These are phyloP conservation scores for Andrena minutula DNA, from an alignment of 2,888 invertebrate genomes.

Conservation along the genomic window DNA sequence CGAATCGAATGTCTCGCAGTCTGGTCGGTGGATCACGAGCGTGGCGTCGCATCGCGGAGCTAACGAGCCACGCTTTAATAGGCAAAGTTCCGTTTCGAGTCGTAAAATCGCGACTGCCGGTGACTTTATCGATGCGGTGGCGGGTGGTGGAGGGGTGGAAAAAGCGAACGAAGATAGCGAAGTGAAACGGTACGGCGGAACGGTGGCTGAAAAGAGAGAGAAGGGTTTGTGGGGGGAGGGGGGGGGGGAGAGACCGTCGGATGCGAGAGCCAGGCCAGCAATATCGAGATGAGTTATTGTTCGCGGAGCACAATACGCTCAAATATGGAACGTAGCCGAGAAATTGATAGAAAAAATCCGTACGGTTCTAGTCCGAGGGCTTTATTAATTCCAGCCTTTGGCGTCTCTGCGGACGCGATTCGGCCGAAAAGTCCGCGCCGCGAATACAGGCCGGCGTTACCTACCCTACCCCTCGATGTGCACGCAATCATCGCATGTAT, in stretches of 20 bases:
- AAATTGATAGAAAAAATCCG: conserved; percentile 79
- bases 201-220: conserved; percentile 5
- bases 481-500: neutral
- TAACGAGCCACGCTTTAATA: conserved; percentile 71
- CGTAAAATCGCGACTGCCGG: conserved; percentile 67
- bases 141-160: conserved; percentile 12
- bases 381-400: conserved; percentile 72
- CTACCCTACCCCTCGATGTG: neutral
- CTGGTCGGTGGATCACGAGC: neutral
- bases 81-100: conserved; percentile 68
- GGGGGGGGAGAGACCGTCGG: conserved; percentile 54
- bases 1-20: conserved; percentile 17
- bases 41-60: conserved; percentile 30
- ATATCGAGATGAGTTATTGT: conserved; percentile 83
- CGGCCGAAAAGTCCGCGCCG: conserved; percentile 2
- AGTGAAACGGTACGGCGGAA: conserved; percentile 20
- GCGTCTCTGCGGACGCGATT: conserved; percentile 40
- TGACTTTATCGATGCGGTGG: conserved; percentile 62
- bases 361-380: conserved; percentile 65
- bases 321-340: conserved; percentile 79
- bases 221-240: conserved; percentile 20
- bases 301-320: conserved; percentile 79
- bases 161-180: conserved; percentile 34
- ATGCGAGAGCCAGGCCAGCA: conserved; percentile 73
- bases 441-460: neutral